Percentiles rank a stretch among this genome's conserved stretches.
Conservation (phyloP, 2,113 vertebrate species). For the Sorex fumeus region DNA sequence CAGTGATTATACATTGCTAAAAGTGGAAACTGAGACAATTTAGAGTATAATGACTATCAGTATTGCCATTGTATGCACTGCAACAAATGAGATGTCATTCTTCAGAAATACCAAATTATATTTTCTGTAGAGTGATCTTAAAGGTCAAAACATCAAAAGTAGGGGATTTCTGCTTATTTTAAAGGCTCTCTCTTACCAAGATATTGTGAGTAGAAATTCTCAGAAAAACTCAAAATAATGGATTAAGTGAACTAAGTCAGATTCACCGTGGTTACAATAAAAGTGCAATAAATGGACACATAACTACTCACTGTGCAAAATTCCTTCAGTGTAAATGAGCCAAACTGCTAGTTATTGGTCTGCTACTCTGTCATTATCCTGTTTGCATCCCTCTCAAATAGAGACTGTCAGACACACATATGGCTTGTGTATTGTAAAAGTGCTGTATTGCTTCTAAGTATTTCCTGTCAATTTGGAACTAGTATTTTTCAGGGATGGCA, state of each 20-base stretch:
- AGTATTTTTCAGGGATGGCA: neutral
- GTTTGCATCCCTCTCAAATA: constrained; percentile 68
- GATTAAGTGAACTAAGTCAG: constrained; percentile 50
- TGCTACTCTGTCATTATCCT: constrained; percentile 78
- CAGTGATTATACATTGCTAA: too few relatives aligned
- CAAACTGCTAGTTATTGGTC: constrained; percentile 76
- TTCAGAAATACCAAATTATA: neutral
- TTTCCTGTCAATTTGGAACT: constrained; percentile 68
- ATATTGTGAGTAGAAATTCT: neutral
- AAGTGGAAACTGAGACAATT: constrained; percentile 38
- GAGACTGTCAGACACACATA: constrained; percentile 48
- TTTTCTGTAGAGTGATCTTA: neutral
- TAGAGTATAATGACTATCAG: neutral
- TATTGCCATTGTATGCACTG: neutral
- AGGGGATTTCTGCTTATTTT: constrained; percentile 30
- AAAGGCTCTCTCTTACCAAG: neutral
- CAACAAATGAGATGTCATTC: neutral
- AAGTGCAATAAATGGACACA: constrained; percentile 72
- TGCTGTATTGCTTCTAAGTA: constrained; percentile 59
- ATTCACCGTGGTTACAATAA: neutral
- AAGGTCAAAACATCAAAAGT: neutral
- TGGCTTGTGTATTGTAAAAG: constrained; percentile 70
- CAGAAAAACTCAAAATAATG: constrained; percentile 33
- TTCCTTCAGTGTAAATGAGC: constrained; percentile 81
- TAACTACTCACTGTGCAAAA: constrained; percentile 69